These are phyloP conservation scores for Gastracanthus pulcherrimus DNA, from an alignment of 2,888 invertebrate genomes.

Conservation along the genomic window DNA sequence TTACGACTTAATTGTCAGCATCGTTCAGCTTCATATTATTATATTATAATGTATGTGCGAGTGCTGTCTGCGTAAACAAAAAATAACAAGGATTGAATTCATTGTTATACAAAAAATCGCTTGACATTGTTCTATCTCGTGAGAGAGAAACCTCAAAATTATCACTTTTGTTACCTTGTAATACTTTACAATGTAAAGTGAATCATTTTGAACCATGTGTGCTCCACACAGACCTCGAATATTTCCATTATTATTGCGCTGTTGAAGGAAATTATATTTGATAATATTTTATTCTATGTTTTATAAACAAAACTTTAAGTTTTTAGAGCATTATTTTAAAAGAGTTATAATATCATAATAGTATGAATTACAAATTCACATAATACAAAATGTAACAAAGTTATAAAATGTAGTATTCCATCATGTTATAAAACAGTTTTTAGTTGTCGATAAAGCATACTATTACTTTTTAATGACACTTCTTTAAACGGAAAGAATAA, in stretches of 20 bases:
- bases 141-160: constrained; percentile 3
- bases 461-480: not conserved
- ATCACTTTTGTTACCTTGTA: constrained; percentile 17
- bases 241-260: no score
- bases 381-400: not conserved
- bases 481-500: not conserved
- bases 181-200: constrained; percentile 19
- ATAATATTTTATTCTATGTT: no score
- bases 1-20: not conserved
- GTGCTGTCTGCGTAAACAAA: not conserved
- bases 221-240: not conserved
- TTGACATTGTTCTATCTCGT: not conserved
- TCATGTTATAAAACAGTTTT: not conserved
- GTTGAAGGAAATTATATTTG: no score
- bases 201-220: not conserved
- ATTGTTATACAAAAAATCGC: not conserved
- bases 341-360: not conserved
- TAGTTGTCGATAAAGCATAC: not conserved
- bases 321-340: not conserved
- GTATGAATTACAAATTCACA: not conserved
- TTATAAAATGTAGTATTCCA: not conserved
- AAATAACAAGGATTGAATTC: not conserved
- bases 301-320: not conserved
- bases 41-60: not conserved
- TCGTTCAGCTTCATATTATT: not conserved